phyloP scores from a whole-genome alignment of 2,888 invertebrate genomes.

The Drepana falcataria region DNA sequence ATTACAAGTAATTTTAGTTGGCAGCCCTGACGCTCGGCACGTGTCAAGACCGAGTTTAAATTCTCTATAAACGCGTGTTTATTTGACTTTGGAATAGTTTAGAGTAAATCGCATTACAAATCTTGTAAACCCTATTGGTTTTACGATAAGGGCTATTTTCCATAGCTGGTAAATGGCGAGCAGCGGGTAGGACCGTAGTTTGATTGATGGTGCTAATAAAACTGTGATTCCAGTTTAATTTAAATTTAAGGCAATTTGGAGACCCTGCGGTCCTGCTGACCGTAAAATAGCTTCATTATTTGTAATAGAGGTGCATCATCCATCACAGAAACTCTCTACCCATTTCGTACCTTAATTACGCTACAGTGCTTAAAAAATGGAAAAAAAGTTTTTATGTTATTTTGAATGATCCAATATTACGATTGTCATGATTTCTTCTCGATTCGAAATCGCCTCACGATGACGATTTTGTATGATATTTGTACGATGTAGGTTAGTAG shows the following conservation, averaged over 20 bases:
- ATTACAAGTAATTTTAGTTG: slow-evolving; percentile 8
- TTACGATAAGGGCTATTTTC: slow-evolving; percentile 48
- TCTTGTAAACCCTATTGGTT: slow-evolving; percentile 34
- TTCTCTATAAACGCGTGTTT: slow-evolving; percentile 69
- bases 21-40: slow-evolving; percentile 46
- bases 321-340: slow-evolving; percentile 29
- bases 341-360: background rate
- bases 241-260: slow-evolving; percentile 77
- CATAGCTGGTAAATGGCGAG: slow-evolving; percentile 25
- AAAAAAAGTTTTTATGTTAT: too few relatives aligned
- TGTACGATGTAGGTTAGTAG: too few relatives aligned
- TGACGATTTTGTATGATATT: too few relatives aligned
- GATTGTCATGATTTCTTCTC: too few relatives aligned
- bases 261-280: slow-evolving; percentile 62
- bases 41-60: slow-evolving; percentile 69
- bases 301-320: slow-evolving; percentile 45
- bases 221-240: slow-evolving; percentile 77
- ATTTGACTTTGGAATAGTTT: slow-evolving; percentile 68
- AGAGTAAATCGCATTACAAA: slow-evolving; percentile 31
- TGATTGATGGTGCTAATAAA: slow-evolving; percentile 78
- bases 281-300: slow-evolving; percentile 69
- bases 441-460: too few relatives aligned
- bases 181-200: slow-evolving; percentile 56
- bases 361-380: too few relatives aligned
- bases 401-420: too few relatives aligned